A percentile compares a stretch with the other conserved stretches of the same genome.
Evolutionary conservation across 2,797 vertebrate genomes (phyloP).

Genomic region (Cynopterus sphinx): DNA sequence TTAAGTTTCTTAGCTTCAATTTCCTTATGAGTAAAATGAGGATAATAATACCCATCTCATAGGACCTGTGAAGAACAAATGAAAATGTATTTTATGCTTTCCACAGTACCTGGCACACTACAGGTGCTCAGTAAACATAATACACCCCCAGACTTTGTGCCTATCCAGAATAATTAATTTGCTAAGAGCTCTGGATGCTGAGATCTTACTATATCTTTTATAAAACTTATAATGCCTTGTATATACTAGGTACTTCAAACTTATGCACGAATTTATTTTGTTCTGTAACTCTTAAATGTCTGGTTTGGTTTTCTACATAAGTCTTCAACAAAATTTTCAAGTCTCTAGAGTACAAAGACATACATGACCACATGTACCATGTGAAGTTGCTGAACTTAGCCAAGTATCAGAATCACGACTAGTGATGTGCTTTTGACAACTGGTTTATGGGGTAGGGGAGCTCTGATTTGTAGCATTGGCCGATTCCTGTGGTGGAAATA

Average conservation of each 20-base stretch:
- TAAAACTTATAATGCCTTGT: background rate
- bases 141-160: background rate
- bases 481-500: background rate
- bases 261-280: background rate
- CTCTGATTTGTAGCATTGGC: background rate
- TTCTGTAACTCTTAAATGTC: background rate
- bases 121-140: background rate
- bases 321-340: background rate
- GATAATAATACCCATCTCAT: conserved; percentile 23
- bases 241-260: background rate
- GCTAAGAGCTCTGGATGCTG: background rate
- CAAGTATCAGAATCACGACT: background rate
- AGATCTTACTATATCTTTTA: background rate
- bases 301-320: background rate
- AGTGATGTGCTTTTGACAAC: background rate
- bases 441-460: background rate
- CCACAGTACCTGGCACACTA: background rate
- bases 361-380: background rate
- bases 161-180: conserved; percentile 15
- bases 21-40: conserved; percentile 51
- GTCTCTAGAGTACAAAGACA: background rate
- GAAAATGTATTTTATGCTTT: conserved; percentile 33
- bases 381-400: background rate
- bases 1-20: conserved; percentile 48
- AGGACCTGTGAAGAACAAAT: conserved; percentile 37